Evolutionary conservation across 2,113 vertebrate genomes (phyloP).

Genomic region (Hippocampus guttulatus): DNA sequence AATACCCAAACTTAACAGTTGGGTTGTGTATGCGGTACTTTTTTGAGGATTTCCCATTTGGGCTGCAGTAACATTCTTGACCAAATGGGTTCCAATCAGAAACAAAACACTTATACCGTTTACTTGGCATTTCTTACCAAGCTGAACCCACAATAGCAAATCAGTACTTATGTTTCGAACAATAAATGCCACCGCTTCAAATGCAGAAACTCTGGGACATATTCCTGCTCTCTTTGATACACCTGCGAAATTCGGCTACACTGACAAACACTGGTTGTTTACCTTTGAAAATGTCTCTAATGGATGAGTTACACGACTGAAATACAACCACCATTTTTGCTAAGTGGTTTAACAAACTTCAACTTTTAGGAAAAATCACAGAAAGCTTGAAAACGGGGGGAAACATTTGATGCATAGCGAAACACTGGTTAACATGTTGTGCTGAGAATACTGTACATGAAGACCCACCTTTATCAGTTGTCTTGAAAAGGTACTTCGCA

Average conservation of each 20-base stretch:
- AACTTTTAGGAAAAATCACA: neutral
- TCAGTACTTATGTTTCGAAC: neutral
- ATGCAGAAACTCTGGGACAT: neutral
- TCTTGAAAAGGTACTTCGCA: constrained; percentile 49
- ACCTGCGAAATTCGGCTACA: too few species aligned
- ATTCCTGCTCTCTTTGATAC: too few species aligned
- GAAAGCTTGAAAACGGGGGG: neutral
- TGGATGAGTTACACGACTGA: constrained; percentile 2
- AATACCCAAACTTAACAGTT: too few species aligned
- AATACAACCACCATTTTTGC: neutral
- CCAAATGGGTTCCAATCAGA: neutral
- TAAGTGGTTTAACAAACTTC: neutral
- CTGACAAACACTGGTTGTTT: too few species aligned
- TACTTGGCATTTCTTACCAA: neutral
- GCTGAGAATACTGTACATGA: neutral
- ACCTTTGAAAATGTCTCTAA: neutral
- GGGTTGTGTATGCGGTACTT: constrained; percentile 10
- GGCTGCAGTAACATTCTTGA: neutral
- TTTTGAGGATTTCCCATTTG: constrained; percentile 2
- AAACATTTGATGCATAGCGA: neutral
- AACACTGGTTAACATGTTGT: neutral
- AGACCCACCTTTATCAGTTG: constrained; percentile 64
- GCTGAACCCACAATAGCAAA: neutral
- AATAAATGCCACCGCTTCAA: neutral
- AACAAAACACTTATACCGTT: neutral